A percentile compares a stretch with the other conserved stretches of the same genome.
phyloP scores from a whole-genome alignment of 2,797 vertebrate genomes.

The Heteromormyrus szaboi region DNA sequence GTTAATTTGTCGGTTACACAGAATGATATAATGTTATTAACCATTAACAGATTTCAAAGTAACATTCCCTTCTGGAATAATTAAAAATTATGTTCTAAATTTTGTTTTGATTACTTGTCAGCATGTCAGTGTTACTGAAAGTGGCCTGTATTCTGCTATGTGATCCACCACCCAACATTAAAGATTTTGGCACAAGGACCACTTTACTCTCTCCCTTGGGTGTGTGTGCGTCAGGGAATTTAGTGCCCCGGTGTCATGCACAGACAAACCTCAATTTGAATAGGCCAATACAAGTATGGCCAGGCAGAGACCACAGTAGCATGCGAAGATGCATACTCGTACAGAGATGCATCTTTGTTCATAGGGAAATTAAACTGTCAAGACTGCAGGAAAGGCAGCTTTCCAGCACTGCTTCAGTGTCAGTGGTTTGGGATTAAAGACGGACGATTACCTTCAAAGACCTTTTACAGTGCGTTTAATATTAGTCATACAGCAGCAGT shows the following conservation, averaged over 20 bases:
- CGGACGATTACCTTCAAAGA: not conserved
- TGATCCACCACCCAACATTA: not conserved
- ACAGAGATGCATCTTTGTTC: conserved; percentile 11
- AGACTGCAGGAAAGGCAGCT: not conserved
- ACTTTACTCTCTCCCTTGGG: conserved; percentile 39
- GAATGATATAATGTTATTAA: not conserved
- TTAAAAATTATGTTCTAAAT: not conserved
- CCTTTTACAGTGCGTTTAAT: not conserved
- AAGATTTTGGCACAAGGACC: not conserved
- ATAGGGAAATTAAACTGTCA: not conserved
- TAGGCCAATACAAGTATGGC: conserved; percentile 26
- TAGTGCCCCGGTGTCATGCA: conserved; percentile 55
- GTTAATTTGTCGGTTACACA: not conserved
- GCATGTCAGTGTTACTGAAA: not conserved
- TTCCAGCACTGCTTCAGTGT: not conserved
- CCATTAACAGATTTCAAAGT: not conserved
- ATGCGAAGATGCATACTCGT: conserved; percentile 41
- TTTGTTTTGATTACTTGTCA: not conserved
- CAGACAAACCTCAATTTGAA: conserved; percentile 26
- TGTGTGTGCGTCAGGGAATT: conserved; percentile 52
- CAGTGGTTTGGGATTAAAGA: not conserved
- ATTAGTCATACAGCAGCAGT: not conserved
- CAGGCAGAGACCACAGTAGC: conserved; percentile 36
- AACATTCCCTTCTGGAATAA: not conserved
- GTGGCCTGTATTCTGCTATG: not conserved